These are phyloP conservation scores for Danionella dracula DNA, from an alignment of 2,797 vertebrate species.

Conservation along the genomic window DNA sequence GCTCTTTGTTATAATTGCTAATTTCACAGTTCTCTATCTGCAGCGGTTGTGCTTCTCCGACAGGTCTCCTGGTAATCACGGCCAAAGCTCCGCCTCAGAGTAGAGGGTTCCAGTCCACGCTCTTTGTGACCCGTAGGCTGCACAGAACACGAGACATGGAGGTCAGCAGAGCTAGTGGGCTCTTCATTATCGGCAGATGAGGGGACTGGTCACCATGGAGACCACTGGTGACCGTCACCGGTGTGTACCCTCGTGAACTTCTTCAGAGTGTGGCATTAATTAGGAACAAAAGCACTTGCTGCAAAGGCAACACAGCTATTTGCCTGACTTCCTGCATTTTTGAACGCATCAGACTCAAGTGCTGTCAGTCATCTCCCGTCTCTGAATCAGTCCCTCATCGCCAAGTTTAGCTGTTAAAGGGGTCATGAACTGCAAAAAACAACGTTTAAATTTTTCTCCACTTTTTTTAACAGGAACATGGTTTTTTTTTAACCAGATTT, in stretches of 20 bases:
- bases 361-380: no score
- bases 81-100: slow-evolving; percentile 32
- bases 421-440: no score
- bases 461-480: no score
- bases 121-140: background rate
- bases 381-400: no score
- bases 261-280: background rate
- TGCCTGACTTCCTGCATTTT: no score
- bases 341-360: no score
- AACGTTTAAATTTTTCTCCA: no score
- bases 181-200: background rate
- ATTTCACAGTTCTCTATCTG: slow-evolving; percentile 55
- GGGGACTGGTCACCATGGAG: background rate
- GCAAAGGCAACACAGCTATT: no score
- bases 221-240: background rate
- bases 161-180: background rate
- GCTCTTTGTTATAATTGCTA: slow-evolving; percentile 59
- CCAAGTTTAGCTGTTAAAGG: no score
- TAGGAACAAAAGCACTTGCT: background rate
- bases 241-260: background rate
- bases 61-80: slow-evolving; percentile 32
- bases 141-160: background rate
- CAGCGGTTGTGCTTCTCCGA: slow-evolving; percentile 56
- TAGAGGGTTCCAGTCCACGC: background rate
- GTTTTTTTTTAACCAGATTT: no score